phyloP scores from a whole-genome alignment of 1,140 invertebrate species.

The Drosophila neocordata region DNA sequence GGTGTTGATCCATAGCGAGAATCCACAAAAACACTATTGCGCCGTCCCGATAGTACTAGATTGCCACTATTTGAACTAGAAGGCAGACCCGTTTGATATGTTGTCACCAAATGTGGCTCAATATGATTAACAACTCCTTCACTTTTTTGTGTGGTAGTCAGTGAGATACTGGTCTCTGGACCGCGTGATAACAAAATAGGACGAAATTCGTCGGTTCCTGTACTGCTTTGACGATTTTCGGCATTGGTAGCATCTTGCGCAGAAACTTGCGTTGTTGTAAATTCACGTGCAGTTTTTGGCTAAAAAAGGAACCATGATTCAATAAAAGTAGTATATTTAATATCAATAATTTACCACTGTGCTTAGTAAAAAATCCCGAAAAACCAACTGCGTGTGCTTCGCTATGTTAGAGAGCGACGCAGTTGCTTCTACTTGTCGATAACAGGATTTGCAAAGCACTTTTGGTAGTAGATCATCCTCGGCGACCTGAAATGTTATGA shows the following conservation, averaged over 20 bases:
- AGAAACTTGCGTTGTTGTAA: conserved; percentile 28
- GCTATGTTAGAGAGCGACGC: conserved; percentile 77
- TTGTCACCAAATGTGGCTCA: not conserved
- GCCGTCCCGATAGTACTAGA: conserved; percentile 28
- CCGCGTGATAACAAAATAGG: conserved; percentile 49
- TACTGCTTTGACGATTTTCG: not conserved
- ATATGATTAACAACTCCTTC: conserved; percentile 22
- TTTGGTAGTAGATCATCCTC: conserved; percentile 74
- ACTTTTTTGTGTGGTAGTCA: conserved; percentile 3
- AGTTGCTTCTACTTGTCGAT: conserved; percentile 76
- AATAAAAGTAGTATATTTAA: not conserved
- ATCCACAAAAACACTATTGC: conserved; percentile 62
- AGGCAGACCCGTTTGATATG: not conserved
- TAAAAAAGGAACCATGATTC: conserved; percentile 8
- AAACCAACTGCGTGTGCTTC: conserved; percentile 72
- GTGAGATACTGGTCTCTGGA: conserved; percentile 36
- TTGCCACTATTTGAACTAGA: conserved; percentile 22
- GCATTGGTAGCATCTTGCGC: not conserved
- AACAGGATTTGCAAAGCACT: conserved; percentile 75
- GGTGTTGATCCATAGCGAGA: conserved; percentile 55
- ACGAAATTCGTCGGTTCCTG: conserved; percentile 45
- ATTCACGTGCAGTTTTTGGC: conserved; percentile 56
- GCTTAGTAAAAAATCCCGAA: conserved; percentile 70
- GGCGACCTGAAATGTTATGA: conserved; percentile 43
- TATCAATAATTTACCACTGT: conserved; percentile 49